Evolutionary conservation across 1,140 invertebrate genomes (phyloP).

Genomic region (Drosophila takahashii): DNA sequence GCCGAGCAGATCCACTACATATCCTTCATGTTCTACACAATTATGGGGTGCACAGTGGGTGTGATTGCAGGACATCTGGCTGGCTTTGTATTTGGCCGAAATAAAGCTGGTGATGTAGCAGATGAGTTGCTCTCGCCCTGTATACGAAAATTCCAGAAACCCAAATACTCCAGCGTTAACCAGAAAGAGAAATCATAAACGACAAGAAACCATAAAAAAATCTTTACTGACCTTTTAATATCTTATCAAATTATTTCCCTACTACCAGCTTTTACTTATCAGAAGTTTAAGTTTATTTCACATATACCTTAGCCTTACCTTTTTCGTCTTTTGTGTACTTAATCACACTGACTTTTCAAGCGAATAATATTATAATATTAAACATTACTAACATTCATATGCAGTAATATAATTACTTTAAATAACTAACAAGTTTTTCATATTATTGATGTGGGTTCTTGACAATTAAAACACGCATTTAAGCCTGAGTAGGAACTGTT

Average conservation of each 20-base stretch:
- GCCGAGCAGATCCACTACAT: slow-evolving; percentile 66
- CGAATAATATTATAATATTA: too few relatives aligned
- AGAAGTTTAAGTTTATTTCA: too few relatives aligned
- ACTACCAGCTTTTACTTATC: too few relatives aligned
- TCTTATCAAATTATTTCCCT: background rate
- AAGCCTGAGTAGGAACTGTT: too few relatives aligned
- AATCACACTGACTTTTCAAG: too few relatives aligned
- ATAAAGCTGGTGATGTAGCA: slow-evolving; percentile 49
- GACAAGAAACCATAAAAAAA: slow-evolving; percentile 23
- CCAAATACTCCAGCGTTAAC: slow-evolving; percentile 58
- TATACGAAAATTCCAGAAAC: slow-evolving; percentile 32
- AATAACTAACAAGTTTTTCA: too few relatives aligned
- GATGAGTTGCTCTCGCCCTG: slow-evolving; percentile 63
- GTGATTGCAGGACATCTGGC: slow-evolving; percentile 46
- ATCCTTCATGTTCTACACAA: slow-evolving; percentile 67
- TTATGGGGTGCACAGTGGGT: slow-evolving; percentile 44
- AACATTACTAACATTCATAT: too few relatives aligned
- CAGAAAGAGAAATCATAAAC: slow-evolving; percentile 40
- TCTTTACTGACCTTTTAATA: background rate
- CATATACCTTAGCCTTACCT: too few relatives aligned
- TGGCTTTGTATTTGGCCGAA: slow-evolving; percentile 54
- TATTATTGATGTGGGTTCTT: background rate
- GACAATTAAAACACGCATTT: background rate
- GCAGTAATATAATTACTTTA: too few relatives aligned
- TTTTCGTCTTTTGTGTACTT: too few relatives aligned